Conservation (phyloP, 2,888 invertebrate species). For the Timema podura region DNA sequence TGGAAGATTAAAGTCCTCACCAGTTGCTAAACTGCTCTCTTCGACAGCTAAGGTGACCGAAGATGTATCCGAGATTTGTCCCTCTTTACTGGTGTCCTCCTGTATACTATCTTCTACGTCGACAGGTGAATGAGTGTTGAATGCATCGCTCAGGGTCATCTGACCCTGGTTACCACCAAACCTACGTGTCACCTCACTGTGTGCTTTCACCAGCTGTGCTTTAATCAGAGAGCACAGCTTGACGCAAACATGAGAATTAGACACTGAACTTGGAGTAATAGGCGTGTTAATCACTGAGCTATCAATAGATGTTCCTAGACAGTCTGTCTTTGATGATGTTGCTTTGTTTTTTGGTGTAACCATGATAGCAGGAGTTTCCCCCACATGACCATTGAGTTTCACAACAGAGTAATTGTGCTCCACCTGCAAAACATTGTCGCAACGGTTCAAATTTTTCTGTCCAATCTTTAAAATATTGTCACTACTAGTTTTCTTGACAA, state of each 20-base stretch:
- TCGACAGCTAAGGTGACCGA: too few relatives aligned
- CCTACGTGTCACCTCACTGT: slow-evolving; percentile 63
- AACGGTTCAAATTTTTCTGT: too few relatives aligned
- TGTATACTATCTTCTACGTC: slow-evolving; percentile 48
- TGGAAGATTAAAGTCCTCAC: background rate
- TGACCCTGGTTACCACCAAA: slow-evolving; percentile 30
- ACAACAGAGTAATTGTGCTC: background rate
- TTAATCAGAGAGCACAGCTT: slow-evolving; percentile 75
- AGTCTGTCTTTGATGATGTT: too few relatives aligned
- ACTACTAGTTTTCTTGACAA: background rate
- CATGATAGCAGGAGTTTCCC: background rate
- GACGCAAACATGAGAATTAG: slow-evolving; percentile 54
- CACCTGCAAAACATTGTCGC: too few relatives aligned
- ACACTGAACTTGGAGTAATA: background rate
- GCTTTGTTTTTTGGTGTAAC: background rate
- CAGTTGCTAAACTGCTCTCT: too few relatives aligned
- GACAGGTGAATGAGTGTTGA: slow-evolving; percentile 52
- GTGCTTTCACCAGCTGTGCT: slow-evolving; percentile 72
- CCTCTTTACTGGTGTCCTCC: slow-evolving; percentile 34
- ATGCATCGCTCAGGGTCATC: slow-evolving; percentile 35
- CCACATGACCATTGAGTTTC: background rate
- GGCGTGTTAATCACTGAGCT: background rate
- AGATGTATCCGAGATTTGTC: too few relatives aligned
- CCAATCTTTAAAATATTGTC: background rate
- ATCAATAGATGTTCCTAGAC: background rate